phyloP scores from a whole-genome alignment of 1,140 invertebrate species.

The Temnothorax nylanderi region DNA sequence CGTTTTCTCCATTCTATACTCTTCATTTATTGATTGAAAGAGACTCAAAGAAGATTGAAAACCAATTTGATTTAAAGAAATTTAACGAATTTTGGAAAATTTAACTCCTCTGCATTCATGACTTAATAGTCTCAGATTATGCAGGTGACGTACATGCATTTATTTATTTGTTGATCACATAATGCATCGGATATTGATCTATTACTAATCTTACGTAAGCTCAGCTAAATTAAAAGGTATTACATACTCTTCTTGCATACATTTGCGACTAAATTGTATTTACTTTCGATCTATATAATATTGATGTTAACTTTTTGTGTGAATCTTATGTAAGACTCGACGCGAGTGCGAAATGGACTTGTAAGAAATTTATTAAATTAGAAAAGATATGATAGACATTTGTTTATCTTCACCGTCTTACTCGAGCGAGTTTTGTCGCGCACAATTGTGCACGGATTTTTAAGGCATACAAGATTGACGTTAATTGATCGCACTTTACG shows the following conservation, averaged over 20 bases:
- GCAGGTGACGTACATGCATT: too few species aligned
- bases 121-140: too few species aligned
- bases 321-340: conserved; percentile 17
- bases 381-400: conserved; percentile 40
- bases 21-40: too few species aligned
- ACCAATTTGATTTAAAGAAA: too few species aligned
- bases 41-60: too few species aligned
- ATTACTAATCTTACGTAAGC: background rate
- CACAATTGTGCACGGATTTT: conserved; percentile 16
- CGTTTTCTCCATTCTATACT: too few species aligned
- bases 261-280: background rate
- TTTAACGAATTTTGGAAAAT: too few species aligned
- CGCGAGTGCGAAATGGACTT: background rate
- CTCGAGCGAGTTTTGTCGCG: conserved; percentile 5
- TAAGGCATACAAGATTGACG: conserved; percentile 29
- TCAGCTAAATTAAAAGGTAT: background rate
- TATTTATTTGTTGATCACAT: background rate
- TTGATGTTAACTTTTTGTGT: conserved; percentile 25
- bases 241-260: background rate
- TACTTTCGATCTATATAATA: background rate
- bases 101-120: too few species aligned
- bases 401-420: conserved; percentile 38
- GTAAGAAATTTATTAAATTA: conserved; percentile 31
- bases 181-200: background rate
- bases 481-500: conserved; percentile 45